These are phyloP conservation scores for Macquaria ambigua DNA, from an alignment of 2,113 vertebrate genomes.

Conservation along the genomic window DNA sequence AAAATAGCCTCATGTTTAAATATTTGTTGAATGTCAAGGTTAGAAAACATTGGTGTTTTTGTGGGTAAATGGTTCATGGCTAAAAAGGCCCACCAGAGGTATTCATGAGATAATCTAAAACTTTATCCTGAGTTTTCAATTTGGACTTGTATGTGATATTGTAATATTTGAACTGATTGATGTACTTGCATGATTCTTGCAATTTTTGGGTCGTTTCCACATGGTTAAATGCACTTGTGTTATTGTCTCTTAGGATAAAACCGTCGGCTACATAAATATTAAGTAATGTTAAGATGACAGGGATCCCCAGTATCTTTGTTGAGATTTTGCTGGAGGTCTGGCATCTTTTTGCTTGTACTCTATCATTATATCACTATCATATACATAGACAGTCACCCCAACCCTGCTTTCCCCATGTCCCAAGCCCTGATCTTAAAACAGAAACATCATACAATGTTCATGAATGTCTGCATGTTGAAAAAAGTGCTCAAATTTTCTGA, in stretches of 20 bases:
- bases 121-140: neutral
- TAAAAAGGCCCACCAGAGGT: neutral
- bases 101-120: neutral
- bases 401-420: neutral
- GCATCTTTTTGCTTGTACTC: neutral
- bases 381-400: neutral
- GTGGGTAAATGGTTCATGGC: neutral
- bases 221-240: no score
- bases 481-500: conserved; percentile 39
- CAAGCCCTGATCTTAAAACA: conserved; percentile 4
- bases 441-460: conserved; percentile 38
- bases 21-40: conserved; percentile 25
- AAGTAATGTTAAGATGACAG: no score
- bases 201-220: no score
- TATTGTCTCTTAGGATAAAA: no score
- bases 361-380: neutral
- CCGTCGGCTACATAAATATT: no score
- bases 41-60: conserved; percentile 4
- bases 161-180: neutral
- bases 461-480: conserved; percentile 39
- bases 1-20: conserved; percentile 14
- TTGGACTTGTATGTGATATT: neutral
- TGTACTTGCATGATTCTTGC: no score
- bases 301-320: neutral
- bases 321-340: neutral